Evolutionary conservation across 2,113 vertebrate genomes (phyloP).

Genomic region (Calypte anna): DNA sequence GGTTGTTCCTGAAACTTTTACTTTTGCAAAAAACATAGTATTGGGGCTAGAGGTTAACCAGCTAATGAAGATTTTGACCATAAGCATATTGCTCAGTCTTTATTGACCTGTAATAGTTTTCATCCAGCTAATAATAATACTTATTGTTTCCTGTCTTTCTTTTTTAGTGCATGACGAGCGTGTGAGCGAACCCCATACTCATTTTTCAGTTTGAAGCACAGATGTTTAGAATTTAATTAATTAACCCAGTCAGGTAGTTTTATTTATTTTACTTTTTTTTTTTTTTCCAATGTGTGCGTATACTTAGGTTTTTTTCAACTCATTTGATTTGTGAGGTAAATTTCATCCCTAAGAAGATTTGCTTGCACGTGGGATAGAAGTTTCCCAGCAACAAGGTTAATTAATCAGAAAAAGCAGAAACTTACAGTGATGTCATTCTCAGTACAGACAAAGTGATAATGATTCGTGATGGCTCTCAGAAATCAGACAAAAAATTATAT

Average conservation of each 20-base stretch:
- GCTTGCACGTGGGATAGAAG: background rate
- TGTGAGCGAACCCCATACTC: background rate
- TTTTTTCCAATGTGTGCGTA: background rate
- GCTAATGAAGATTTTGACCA: background rate
- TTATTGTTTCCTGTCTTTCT: background rate
- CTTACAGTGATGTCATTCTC: background rate
- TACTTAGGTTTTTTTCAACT: background rate
- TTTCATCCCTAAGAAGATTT: background rate
- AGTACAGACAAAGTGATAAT: background rate
- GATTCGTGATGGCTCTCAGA: background rate
- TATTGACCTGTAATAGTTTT: background rate
- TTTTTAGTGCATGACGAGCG: background rate
- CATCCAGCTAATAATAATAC: background rate
- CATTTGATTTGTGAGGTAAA: background rate
- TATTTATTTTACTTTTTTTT: background rate
- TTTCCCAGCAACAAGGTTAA: conserved; percentile 21
- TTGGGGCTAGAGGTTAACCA: background rate
- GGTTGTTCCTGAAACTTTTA: background rate
- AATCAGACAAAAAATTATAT: conserved; percentile 7
- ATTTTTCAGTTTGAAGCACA: background rate
- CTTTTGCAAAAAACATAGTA: background rate
- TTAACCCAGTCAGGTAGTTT: background rate
- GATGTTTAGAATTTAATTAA: background rate
- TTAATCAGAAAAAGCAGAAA: conserved; percentile 4
- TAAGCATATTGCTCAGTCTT: background rate